Conservation (phyloP, 2,113 vertebrate species). For the cattle (Bos taurus) region DNA sequence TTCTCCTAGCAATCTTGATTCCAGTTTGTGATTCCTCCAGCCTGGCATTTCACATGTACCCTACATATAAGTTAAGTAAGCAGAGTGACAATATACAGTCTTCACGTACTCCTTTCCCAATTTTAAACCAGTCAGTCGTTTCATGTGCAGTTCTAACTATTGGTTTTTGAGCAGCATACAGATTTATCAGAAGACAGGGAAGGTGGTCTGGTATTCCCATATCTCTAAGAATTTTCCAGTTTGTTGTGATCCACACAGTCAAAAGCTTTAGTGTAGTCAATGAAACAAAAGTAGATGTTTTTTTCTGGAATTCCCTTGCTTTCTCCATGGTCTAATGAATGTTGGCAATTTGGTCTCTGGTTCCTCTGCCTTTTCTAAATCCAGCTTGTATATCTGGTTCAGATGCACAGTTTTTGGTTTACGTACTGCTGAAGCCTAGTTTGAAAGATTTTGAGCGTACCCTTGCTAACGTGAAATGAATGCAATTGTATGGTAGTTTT, state of each 20-base stretch:
- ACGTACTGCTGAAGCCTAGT: background rate
- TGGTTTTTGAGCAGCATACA: background rate
- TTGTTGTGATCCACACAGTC: background rate
- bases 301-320: background rate
- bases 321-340: background rate
- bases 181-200: background rate
- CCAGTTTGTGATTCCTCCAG: background rate
- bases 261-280: background rate
- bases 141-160: background rate
- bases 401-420: background rate
- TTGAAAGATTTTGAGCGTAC: background rate
- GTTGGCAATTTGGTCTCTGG: background rate
- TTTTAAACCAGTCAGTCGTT: background rate
- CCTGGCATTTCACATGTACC: background rate
- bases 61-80: background rate
- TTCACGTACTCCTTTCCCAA: background rate
- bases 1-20: background rate
- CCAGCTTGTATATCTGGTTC: background rate
- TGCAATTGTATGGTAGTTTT: background rate
- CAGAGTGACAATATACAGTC: background rate
- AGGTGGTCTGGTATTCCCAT: background rate
- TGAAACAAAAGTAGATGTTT: background rate
- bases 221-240: background rate
- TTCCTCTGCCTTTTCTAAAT: background rate
- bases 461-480: background rate